Evolutionary conservation across 2,888 invertebrate species (phyloP), one percentile per base, ranked within the genome.

Genomic region (Melanargia galathea): DNA sequence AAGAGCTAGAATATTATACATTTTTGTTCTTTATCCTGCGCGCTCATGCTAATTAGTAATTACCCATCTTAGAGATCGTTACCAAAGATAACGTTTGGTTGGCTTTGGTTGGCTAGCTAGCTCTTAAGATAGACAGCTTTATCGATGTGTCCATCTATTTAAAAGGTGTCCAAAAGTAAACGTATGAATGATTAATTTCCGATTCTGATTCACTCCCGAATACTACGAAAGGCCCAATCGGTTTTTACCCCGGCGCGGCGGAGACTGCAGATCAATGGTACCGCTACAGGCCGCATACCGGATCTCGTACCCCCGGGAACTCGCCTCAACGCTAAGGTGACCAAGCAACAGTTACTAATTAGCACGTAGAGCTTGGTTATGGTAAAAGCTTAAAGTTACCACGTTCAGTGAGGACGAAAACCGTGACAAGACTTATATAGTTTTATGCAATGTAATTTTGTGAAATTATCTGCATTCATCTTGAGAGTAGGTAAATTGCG

Each of bases 211-310:
- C 54, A 55, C 55, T 5, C 22, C 49, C 45, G 11, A 57, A 13
- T 57, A 62, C 62, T 33, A 51, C 62, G 62, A 57, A 57, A 49
- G 16, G 38, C 35, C 35, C 24, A 16, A 48, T 52, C 49, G 62
- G 55, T 57, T 49, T 48, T 18, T 40, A 48, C 30, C 56, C 49
- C n/a, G 18, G 7, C 16, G 10, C 43, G 20, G 16, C 43, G 18
- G 18, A 0, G 43, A 16, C 2, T 16, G 40, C 16, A 38, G 2
- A 26, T n/a, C 38, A 40, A 40, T 18, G 56, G 57, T n/a, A n/a
- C 56, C 52, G 30, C 35, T 30, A 35, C 3, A 22, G 13, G 11
- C 43, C 43, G 45, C 22, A 16, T 40, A 40, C 43, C 55, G 43
- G 40, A 26, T 43, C n/a, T 18, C 4, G 22, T 16, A 26, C n/a